Conservation (phyloP, 2,888 invertebrate genomes). For the Chironomus tentans region DNA sequence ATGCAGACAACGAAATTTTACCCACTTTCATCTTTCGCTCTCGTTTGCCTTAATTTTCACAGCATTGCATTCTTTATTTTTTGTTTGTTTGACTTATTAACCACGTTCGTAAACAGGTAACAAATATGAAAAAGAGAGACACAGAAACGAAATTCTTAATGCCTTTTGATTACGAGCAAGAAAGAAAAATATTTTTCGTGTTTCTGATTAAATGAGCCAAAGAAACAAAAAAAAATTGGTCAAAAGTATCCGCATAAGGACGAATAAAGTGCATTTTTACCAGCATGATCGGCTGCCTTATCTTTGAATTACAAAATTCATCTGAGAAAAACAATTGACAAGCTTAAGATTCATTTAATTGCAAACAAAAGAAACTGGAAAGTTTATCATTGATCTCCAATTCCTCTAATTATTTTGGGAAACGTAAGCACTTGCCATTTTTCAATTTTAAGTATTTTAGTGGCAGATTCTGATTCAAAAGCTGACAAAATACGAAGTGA, state of each 20-base stretch:
- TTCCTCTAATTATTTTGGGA: no score
- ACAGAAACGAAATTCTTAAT: constrained; percentile 10
- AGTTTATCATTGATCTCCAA: no score
- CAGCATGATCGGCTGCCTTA: no score
- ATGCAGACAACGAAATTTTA: neutral
- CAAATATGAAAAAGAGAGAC: neutral
- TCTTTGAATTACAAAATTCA: neutral
- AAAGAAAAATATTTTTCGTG: neutral
- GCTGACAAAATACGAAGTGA: no score
- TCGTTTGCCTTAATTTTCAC: neutral
- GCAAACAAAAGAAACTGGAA: no score
- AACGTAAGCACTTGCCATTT: no score
- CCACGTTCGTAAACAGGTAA: neutral
- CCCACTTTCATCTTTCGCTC: neutral
- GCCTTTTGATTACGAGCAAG: neutral
- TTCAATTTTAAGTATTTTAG: no score
- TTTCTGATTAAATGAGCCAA: constrained; percentile 3
- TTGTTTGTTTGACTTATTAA: constrained; percentile 8
- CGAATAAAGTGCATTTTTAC: no score
- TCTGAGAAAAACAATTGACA: neutral
- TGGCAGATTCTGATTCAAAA: no score
- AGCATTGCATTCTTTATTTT: neutral
- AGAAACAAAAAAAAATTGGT: neutral
- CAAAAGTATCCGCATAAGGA: no score
- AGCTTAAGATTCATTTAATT: no score